Conservation (phyloP, 2,888 invertebrate species). For the Atrina japonica region DNA sequence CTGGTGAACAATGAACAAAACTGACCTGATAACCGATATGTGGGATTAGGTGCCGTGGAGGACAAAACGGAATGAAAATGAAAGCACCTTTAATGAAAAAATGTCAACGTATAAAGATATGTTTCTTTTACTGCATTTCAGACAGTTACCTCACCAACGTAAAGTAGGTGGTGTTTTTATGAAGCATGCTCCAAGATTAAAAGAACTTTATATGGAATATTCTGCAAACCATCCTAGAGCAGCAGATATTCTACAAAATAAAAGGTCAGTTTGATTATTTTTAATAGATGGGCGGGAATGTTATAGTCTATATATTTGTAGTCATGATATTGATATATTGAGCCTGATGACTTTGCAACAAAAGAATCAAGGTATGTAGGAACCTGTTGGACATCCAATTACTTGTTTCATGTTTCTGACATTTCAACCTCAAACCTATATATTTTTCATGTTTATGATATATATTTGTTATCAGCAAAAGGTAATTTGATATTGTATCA, state of each 20-base stretch:
- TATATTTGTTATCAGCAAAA: too few relatives aligned
- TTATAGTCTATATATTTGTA: neutral
- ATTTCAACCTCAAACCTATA: too few relatives aligned
- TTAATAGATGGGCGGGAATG: neutral
- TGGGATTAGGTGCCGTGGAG: neutral
- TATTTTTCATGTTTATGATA: too few relatives aligned
- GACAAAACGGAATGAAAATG: neutral
- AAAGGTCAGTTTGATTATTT: too few relatives aligned
- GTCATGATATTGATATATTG: neutral
- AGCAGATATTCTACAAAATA: conserved; percentile 94
- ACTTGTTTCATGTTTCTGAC: too few relatives aligned
- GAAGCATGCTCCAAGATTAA: conserved; percentile 84
- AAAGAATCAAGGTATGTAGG: too few relatives aligned
- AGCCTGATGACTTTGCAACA: too few relatives aligned
- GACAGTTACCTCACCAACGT: conserved; percentile 84
- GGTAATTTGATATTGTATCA: too few relatives aligned
- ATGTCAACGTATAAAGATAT: neutral
- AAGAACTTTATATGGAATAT: conserved; percentile 92
- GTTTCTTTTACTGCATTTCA: conserved; percentile 38
- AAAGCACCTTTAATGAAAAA: neutral
- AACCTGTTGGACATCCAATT: too few relatives aligned
- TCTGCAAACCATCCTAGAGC: conserved; percentile 97
- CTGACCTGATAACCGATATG: too few relatives aligned
- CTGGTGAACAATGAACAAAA: too few relatives aligned
- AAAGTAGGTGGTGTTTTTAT: conserved; percentile 95